phyloP scores from a whole-genome alignment of 2,888 invertebrate species.

The Syrphus vitripennis region DNA sequence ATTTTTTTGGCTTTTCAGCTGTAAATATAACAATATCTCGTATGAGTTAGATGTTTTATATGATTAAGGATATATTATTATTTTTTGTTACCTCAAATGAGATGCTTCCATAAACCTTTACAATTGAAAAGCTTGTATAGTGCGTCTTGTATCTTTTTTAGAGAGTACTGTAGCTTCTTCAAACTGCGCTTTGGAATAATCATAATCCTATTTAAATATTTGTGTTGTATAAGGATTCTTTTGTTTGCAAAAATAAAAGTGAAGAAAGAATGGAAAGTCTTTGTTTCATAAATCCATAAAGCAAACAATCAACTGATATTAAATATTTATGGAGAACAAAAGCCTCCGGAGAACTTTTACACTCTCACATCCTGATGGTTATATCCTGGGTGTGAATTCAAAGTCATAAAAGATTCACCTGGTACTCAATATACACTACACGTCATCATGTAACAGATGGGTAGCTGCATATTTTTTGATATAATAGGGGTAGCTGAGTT shows the following conservation, averaged over 20 bases:
- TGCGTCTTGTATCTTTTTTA: not conserved
- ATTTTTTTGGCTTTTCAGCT: conserved; percentile 12
- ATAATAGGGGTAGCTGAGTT: conserved; percentile 2
- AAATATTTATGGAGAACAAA: conserved; percentile 54
- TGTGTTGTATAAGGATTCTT: not conserved
- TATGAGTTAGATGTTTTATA: not conserved
- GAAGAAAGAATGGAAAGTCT: not conserved
- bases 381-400: conserved; percentile 45
- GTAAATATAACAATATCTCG: not conserved
- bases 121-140: too few relatives aligned
- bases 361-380: conserved; percentile 17
- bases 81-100: too few relatives aligned
- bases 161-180: not conserved
- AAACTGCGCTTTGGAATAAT: not conserved
- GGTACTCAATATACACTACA: conserved; percentile 10
- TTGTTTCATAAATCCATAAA: conserved; percentile 51
- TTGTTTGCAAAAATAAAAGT: not conserved
- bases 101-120: too few relatives aligned
- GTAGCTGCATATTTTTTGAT: not conserved
- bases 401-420: conserved; percentile 57
- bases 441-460: too few relatives aligned
- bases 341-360: conserved; percentile 49
- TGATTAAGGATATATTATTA: not conserved
- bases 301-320: conserved; percentile 57
- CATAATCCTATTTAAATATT: conserved; percentile 3